Base-by-base conservation (phyloP, 1,140 invertebrate species). In the Maconellicoccus hirsutus region DNA sequence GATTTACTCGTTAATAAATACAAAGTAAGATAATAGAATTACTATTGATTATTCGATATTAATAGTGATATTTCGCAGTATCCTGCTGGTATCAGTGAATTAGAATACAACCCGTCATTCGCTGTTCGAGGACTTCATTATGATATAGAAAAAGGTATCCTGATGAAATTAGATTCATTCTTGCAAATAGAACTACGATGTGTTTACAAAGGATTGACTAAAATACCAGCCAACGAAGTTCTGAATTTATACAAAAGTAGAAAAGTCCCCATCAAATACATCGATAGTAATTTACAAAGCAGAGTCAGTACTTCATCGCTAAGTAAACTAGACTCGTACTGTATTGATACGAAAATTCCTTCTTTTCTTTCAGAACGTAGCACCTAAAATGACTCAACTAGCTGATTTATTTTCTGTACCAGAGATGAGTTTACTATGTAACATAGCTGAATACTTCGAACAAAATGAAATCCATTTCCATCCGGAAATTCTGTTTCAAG, bases 341-440 rank as follows among this genome's bases (percentile, higher is more conserved):
- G 16, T 33, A 8, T 38, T 33, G 1, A 69, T 16, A n/a, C n/a
- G n/a, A 38, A 38, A 7, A 38, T 52, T 16, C 42, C 12, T 16
- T 72, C 59, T 73, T 74, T 73, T 72, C 74, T 84, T 85, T 71
- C 80, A 91, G 86, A 83, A 87, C 74, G 82, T 84, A 39, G 83
- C 85, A 72, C 82, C 88, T 7, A 91, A 92, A 81, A 96, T 98
- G 94, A 86, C 94, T 21, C 95, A 98, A 78, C 80, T 98, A 73
- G 93, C 95, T 19, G 96, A 98, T 83, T 79, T 98, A n/a, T 98
- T 98, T 80, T 96, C 94, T 0, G 88, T 98, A 39, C 96, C 96
- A 19, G 95, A 98, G 85, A 96, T 98, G 87, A 87, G 90, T 74
- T 81, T 98, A 26, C 79, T 98, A 1, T 93, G 93, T 74, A 94